Evolutionary conservation across 2,113 vertebrate species (phyloP), one percentile per base, ranked within the genome.

Genomic region (Cyanistes caeruleus): DNA sequence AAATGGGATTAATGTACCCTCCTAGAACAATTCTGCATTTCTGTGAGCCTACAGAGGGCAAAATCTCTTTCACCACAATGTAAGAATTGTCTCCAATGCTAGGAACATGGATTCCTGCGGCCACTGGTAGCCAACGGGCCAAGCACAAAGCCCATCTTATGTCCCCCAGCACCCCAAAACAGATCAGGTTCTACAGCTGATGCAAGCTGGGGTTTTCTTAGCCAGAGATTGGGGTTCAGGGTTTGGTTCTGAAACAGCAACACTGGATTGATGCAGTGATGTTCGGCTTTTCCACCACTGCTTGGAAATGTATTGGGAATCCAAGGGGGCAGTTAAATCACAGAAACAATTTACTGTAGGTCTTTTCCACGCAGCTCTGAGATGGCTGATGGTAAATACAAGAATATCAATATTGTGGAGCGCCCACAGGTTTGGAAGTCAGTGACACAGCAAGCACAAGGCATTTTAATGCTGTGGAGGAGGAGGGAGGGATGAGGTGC

Each of bases 321-420:
- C 39, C 48, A 51, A 86, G 22, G 59, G 22, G 16, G 56, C 48
- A 21, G 72, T 92, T 70, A 88, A 85, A 60, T 90, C 85, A 70
- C 0, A 0, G 48, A 48, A 91, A 22, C 35, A 55, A 63, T 95
- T 95, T 90, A 52, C 67, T 80, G 59, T 67, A 49, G 79, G 25
- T 51, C n/a, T 12, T 1, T 92, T 65, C 37, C 87, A 78, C 0
- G 0, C 72, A 80, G 53, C 78, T 62, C 59, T 2, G 37, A 87
- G 58, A 51, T n/a, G 23, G 41, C 46, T 84, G 72, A 48, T 6
- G 7, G 70, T 95, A 88, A 95, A 88, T 85, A 77, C 12, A 60
- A 67, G 75, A 69, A 70, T 88, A 86, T 90, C 79, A 64, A 67
- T 75, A 90, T 37, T 70, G 68, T 0, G 0, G 48, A 58, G 75